Percentiles rank a stretch among this genome's conserved stretches.
phyloP scores from a whole-genome alignment of 2,797 vertebrate species.

The Spinus olivaceus region DNA sequence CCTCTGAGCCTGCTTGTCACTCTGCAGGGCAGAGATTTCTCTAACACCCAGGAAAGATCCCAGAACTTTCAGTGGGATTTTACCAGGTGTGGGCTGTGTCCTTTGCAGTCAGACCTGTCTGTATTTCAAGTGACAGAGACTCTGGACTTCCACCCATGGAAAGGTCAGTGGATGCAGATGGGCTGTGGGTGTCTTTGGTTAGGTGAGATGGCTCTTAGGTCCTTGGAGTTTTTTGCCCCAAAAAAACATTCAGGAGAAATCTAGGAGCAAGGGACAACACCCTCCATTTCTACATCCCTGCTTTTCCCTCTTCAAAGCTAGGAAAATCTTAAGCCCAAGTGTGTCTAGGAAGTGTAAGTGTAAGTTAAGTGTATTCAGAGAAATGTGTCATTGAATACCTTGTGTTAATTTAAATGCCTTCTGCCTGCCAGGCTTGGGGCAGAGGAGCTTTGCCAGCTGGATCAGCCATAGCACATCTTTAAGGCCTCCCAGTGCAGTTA shows the following conservation, averaged over 20 bases:
- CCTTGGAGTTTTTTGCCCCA: neutral
- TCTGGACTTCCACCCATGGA: fast-evolving
- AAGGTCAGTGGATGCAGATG: neutral
- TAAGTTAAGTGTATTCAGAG: neutral
- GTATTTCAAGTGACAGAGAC: neutral
- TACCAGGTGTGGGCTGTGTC: neutral
- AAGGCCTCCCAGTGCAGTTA: neutral
- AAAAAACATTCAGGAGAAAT: neutral
- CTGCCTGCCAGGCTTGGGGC: neutral
- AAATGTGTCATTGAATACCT: neutral
- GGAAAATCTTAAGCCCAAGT: neutral
- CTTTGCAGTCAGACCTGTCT: neutral
- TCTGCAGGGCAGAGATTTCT: neutral
- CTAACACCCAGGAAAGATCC: neutral
- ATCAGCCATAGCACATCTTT: neutral
- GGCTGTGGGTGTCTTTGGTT: neutral
- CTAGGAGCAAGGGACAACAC: neutral
- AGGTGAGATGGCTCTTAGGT: neutral
- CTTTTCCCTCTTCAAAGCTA: neutral
- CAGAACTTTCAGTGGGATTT: neutral
- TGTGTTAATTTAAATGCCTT: neutral
- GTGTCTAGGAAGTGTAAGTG: neutral
- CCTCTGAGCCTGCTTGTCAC: neutral
- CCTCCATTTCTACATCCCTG: neutral
- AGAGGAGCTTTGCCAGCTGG: neutral